Evolutionary conservation across 2,797 vertebrate species (phyloP), one percentile per base, ranked within the genome.

Genomic region (Acipenser transmontanus): DNA sequence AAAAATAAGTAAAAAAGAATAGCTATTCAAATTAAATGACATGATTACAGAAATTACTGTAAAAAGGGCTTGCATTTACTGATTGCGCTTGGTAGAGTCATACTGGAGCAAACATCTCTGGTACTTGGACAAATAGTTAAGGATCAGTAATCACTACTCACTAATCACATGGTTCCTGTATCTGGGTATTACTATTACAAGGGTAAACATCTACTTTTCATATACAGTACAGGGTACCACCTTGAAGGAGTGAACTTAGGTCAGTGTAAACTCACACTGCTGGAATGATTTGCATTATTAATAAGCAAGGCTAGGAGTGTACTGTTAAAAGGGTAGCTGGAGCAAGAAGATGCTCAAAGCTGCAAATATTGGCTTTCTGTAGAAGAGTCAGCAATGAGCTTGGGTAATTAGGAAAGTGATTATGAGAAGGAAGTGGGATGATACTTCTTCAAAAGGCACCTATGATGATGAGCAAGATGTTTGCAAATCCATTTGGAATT

Each of bases 371-470:
- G 47, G 63, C 68, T 73, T 75, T 75, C 63, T 63, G 54, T 73
- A 70, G 68, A 74, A 73, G 61, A 68, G 73, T 76, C 52, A 68
- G 70, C 64, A 63, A 68, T 60, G 65, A 78, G 74, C 73, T 81
- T 78, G 67, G 70, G 71, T 71, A 79, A 77, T 81, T 77, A 63
- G 65, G 63, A 69, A 72, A 65, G 59, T 49, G 57, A 71, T 64
- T 65, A 62, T 62, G 57, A 59, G 68, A 61, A 12, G 17, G 8
- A 68, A 73, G 64, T 64, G 61, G 69, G 13, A 20, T 60, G 60
- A 59, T 50, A 52, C 51, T n/a, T 14, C 70, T 34, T 65, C 56
- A 8, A 34, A 70, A 73, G 69, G 51, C 1, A 11, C 48, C 34
- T 8, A 60, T 70, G 67, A 71, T 64, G 67, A 74, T 77, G 85